Percentiles rank a stretch among this genome's conserved stretches.
These are phyloP conservation scores for Pollenia angustigena DNA, from an alignment of 2,888 invertebrate species.

Conservation along the genomic window DNA sequence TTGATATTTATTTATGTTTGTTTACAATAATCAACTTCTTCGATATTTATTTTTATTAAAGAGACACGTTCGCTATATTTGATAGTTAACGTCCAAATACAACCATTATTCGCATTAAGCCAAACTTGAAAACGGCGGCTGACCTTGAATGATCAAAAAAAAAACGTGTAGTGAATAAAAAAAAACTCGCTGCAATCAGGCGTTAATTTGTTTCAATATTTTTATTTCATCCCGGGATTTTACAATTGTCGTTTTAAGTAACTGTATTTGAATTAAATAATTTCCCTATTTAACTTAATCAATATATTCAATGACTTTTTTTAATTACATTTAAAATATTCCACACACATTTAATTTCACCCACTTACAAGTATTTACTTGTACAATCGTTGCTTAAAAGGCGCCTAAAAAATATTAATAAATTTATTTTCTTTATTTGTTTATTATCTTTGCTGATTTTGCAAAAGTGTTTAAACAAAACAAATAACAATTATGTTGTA, in stretches of 20 bases:
- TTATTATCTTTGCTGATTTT: conserved; percentile 32
- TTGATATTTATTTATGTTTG: neutral
- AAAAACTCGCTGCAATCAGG: neutral
- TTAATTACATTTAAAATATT: conserved; percentile 37
- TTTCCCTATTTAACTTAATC: neutral
- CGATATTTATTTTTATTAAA: neutral
- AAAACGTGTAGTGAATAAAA: conserved; percentile 56
- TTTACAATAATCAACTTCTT: neutral
- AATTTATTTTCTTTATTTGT: conserved; percentile 17
- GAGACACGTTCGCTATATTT: neutral
- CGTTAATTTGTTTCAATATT: neutral
- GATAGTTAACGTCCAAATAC: neutral
- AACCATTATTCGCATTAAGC: conserved; percentile 42
- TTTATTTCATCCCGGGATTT: neutral
- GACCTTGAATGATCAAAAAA: conserved; percentile 22
- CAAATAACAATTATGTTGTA: conserved; percentile 46
- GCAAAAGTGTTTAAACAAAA: conserved; percentile 18
- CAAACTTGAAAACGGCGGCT: conserved; percentile 30
- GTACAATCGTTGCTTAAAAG: conserved; percentile 15
- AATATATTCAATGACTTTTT: neutral
- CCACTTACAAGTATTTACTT: neutral
- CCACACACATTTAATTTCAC: conserved; percentile 51
- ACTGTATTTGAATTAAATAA: neutral
- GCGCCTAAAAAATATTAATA: conserved; percentile 21
- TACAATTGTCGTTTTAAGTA: no score